Evolutionary conservation across 37 sponge, comb jelly and placozoan species (phyloP).

Genomic region (Trichoplax adhaerens): DNA sequence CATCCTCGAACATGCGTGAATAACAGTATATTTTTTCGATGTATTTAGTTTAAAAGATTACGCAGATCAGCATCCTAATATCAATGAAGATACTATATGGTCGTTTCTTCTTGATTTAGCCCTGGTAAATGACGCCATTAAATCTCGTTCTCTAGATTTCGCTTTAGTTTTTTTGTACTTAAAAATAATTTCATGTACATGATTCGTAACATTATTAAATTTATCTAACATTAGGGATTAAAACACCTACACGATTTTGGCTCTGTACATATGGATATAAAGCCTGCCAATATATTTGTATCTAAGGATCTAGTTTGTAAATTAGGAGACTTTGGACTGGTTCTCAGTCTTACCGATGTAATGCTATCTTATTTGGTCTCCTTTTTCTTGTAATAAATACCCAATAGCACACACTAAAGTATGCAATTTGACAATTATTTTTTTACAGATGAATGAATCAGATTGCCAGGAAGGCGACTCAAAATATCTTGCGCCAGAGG

Average conservation of each 20-base stretch:
- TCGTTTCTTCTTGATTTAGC: slow-evolving; percentile 28
- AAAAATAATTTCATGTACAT: no score
- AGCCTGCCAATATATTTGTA: slow-evolving; percentile 80
- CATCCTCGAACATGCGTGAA: no score
- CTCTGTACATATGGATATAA: slow-evolving; percentile 77
- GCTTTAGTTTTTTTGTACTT: no score
- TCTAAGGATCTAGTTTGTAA: slow-evolving; percentile 34
- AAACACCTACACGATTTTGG: slow-evolving; percentile 60
- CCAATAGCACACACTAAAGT: no score
- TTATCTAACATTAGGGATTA: slow-evolving; percentile 36
- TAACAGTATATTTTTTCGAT: not conserved
- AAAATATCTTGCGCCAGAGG: slow-evolving; percentile 71
- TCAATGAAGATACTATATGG: slow-evolving; percentile 25
- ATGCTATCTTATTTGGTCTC: not conserved
- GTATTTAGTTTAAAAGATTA: slow-evolving; percentile 32
- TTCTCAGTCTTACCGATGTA: slow-evolving; percentile 1
- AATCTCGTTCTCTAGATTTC: no score
- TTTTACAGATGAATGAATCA: no score
- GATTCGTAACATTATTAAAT: not conserved
- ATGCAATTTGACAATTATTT: no score
- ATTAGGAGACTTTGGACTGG: slow-evolving; percentile 73
- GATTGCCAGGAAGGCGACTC: slow-evolving; percentile 62
- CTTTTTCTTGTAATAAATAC: slow-evolving; percentile 10
- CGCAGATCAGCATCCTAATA: slow-evolving; percentile 36
- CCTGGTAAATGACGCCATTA: slow-evolving; percentile 5